These are phyloP conservation scores for Anisognathus igniventris DNA, from an alignment of 2,797 vertebrate genomes.

Conservation along the genomic window DNA sequence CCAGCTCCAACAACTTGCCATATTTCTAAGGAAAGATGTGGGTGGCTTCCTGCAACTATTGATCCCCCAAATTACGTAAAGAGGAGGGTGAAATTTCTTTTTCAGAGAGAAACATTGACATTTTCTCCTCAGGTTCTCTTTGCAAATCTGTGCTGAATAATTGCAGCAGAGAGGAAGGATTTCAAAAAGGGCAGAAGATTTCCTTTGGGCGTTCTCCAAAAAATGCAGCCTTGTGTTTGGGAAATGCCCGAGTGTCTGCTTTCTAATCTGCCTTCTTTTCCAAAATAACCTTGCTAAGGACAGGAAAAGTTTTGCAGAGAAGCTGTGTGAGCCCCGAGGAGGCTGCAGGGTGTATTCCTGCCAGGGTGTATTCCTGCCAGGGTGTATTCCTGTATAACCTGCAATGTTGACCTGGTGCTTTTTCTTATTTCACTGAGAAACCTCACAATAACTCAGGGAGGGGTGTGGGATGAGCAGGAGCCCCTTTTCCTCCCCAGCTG, in stretches of 20 bases:
- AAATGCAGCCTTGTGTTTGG: neutral
- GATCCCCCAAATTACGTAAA: neutral
- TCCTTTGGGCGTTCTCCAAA: conserved; percentile 2
- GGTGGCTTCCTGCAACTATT: conserved; percentile 11
- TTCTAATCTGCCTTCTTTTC: neutral
- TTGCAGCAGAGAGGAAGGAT: neutral
- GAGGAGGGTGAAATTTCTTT: neutral
- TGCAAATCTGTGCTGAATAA: neutral
- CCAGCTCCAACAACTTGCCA: neutral
- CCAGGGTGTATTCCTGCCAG: neutral
- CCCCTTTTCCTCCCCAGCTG: neutral
- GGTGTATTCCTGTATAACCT: too few species aligned
- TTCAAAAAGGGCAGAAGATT: conserved; percentile 15
- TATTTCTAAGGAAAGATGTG: conserved; percentile 21
- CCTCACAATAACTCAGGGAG: neutral
- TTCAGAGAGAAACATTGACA: neutral
- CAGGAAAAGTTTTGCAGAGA: neutral
- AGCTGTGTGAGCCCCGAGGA: neutral
- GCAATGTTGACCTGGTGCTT: accelerated
- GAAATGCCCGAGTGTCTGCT: neutral
- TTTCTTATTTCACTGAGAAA: neutral
- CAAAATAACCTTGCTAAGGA: neutral
- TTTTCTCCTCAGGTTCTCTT: neutral
- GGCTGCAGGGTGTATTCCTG: neutral
- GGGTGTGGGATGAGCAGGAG: neutral